Base-by-base conservation (phyloP, 2,888 invertebrate species). In the Meiosimyza decipiens region DNA sequence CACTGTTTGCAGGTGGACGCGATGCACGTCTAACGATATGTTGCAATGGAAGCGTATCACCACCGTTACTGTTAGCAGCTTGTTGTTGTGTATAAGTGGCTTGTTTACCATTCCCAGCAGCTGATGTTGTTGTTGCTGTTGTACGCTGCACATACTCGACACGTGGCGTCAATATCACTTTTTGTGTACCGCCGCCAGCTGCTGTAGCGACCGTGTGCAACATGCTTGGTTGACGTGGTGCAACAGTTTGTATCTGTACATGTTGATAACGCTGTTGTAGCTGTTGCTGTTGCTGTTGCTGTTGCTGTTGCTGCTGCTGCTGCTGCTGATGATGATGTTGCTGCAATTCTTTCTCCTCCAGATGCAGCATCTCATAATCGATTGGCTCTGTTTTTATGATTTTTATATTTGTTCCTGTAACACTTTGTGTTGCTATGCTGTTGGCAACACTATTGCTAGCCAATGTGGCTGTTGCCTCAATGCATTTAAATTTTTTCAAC, bases 301-400 rank as follows among this genome's bases (percentile, higher is more conserved):
- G 76, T 67, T 65, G 73, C 70, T 75, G 71, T 33, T 74, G 72
- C 6, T 75, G 75, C 47, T 80, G 77, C 22, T 76, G 73, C 55
- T 40, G 73, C 70, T 66, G 76, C 68, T 65, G 73, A 67, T 75
- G 71, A 40, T 74, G 72, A 9, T 75, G 75, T 47, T 80, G 77
- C 22, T 76, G 73, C 55, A 77, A 33, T 59, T 80, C 78, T 18
- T 77, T 77, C 71, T 83, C 80, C 64, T 82, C 81, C 71, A 82
- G 52, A 60, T 84, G 82, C 75, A 84, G 68, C 83, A 84, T 81
- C 75, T 85, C 86, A 67, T 82, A 82, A 74, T 87, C 86, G 15
- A 86, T 81, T 52, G 86, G 86, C 76, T 87, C 86, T 49, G 83
- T 82, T 80, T 86, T 87, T 50, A 87, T 86, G 49, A 83, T 75